Evolutionary conservation across 1,140 invertebrate genomes (phyloP), one percentile per base, ranked within the genome.

Genomic region (Anagrus nilaparvatae): DNA sequence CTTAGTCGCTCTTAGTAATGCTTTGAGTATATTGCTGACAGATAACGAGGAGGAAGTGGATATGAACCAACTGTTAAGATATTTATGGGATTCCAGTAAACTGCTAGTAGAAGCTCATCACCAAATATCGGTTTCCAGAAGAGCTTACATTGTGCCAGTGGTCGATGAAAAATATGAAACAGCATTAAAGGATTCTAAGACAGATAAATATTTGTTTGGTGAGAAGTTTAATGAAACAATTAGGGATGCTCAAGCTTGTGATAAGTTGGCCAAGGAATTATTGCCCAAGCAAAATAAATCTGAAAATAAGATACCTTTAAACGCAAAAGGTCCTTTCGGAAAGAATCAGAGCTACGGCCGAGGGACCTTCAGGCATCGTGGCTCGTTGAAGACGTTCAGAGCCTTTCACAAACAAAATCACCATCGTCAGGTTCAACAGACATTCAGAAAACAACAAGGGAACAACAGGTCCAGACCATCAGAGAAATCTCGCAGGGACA

Each of bases 1-100:
- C 2, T 14, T 48, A 8, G 30, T 35, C 18, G 42, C 39, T 32
- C 17, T 44, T n/a, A 31, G 46, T 1, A 8, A 21, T n/a, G 46
- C 17, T 3, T 30, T 46, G 18, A 33, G 25, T 12, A 8, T 35
- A 9, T 31, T 46, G 10, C 30, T 41, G 10, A 37, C 14, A 23
- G 35, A 37, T 13, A 35, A 19, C 17, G 21, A 30, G 20, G 31
- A 33, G 9, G 31, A 13, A 4, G 25, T 24, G 21, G 21, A 37
- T 12, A 5, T 16, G 8, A 5, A 23, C 9, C 35, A 37, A 2
- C 7, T 18, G 13, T 18, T 33, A 17, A 14, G 20, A 18, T 33
- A 33, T 33, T 7, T 17, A 12, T 33, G 14, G 9, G n/a, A 37
- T 24, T 10, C 5, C 16, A 13, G 16, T 12, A 37, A 37, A 17